Evolutionary conservation across 1,140 invertebrate genomes (phyloP).

Genomic region (Drosophila watanabei): DNA sequence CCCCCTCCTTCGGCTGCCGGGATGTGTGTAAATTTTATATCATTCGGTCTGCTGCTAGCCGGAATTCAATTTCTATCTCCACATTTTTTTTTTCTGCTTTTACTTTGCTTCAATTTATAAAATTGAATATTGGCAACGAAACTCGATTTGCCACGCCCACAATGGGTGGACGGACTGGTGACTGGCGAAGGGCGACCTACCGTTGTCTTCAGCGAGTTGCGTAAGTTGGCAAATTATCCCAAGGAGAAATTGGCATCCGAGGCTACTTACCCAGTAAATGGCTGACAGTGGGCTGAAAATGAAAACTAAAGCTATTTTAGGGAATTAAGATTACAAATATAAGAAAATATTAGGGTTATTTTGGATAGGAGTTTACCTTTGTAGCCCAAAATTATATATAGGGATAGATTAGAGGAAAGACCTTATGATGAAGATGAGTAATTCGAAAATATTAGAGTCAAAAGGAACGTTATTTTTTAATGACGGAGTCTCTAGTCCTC

Average conservation of each 20-base stretch:
- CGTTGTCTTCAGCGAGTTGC: conserved; percentile 60
- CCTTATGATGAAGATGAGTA: not conserved
- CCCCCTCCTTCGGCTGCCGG: not conserved
- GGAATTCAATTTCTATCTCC: conserved; percentile 46
- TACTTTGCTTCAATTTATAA: conserved; percentile 76
- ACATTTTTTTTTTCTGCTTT: conserved; percentile 38
- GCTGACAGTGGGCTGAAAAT: conserved; percentile 26
- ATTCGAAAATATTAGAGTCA: too few species aligned
- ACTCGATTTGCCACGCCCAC: conserved; percentile 63
- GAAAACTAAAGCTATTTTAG: rapidly evolving
- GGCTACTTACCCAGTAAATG: conserved; percentile 40
- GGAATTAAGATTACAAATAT: too few species aligned
- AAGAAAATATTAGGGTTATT: rapidly evolving
- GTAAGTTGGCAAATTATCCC: conserved; percentile 70
- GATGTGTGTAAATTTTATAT: conserved; percentile 29
- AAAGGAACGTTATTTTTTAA: too few species aligned
- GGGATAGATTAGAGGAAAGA: not conserved
- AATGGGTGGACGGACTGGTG: not conserved
- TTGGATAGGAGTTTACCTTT: not conserved
- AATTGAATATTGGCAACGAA: conserved; percentile 76
- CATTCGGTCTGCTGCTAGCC: conserved; percentile 17
- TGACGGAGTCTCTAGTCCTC: too few species aligned
- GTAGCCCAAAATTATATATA: not conserved
- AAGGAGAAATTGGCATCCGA: not conserved
- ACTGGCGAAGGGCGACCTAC: conserved; percentile 26